Evolutionary conservation across 2,113 vertebrate species (phyloP), one percentile per base, ranked within the genome.

Genomic region (Bubo blakistoni): DNA sequence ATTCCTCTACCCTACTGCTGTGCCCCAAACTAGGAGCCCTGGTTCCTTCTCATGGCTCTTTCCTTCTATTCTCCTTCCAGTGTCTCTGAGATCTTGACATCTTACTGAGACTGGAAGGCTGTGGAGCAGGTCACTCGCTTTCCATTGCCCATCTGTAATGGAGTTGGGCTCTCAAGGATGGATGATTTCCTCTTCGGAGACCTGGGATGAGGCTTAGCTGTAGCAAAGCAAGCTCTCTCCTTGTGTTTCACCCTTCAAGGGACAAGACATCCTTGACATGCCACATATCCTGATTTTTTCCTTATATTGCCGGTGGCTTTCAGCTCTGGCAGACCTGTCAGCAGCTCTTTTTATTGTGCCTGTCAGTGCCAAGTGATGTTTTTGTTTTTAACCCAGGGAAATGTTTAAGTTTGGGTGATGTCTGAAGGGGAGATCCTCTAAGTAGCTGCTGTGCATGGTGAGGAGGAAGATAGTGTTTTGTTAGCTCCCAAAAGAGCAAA

Each of bases 41-140:
- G 42, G n/a, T 46, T 74, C 55, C 47, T 81, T 51, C 69, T 81
- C 15, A 3, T 16, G 27, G 40, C 44, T 70, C 30, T 30, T 69
- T 38, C 47, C 47, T 40, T 74, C 69, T 25, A 6, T 46, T 74
- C 38, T 34, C 6, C 38, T 52, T 65, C 36, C 57, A 76, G 16
- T 22, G 29, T 18, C 36, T 24, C n/a, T 55, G 76, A 81, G 32
- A 26, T 16, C 0, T 2, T 14, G 15, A 51, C 29, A 10, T 34
- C 34, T 61, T 17, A 9, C 30, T 25, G 40, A 30, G n/a, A 36
- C 25, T 0, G 1, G n/a, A 32, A 26, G 42, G 24, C 1, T 5
- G 42, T 40, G 58, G 51, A 69, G 25, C 59, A 66, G 38, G 59
- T 38, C 46, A 8, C 5, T 26, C 52, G 29, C 25, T 57, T 71